A percentile compares a stretch with the other conserved stretches of the same genome.
These are phyloP conservation scores for Nycticryphes semicollaris DNA, from an alignment of 2,113 vertebrate species.

Conservation along the genomic window DNA sequence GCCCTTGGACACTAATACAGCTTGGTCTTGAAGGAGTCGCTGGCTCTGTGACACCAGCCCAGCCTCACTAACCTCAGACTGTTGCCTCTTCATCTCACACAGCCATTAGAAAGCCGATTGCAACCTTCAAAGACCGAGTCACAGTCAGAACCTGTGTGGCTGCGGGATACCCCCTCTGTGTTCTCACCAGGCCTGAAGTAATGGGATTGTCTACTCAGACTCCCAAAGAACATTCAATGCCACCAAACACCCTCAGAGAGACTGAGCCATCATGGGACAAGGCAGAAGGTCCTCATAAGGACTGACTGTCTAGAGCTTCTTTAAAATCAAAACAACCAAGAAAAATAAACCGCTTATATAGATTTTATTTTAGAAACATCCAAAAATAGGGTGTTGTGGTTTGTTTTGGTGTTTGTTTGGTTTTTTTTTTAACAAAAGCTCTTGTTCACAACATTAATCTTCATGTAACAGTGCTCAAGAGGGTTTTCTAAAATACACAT, in stretches of 20 bases:
- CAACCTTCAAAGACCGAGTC: not conserved
- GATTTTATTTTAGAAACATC: constrained; percentile 69
- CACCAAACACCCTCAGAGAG: accelerated
- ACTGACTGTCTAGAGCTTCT: no score
- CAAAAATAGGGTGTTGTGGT: constrained; percentile 48
- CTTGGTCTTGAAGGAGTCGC: accelerated
- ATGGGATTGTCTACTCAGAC: not conserved
- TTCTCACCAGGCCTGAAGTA: not conserved
- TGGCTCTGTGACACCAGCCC: not conserved
- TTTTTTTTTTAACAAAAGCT: constrained; percentile 39
- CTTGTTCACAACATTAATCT: not conserved
- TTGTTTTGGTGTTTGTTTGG: not conserved
- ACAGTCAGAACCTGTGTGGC: not conserved
- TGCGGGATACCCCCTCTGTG: not conserved
- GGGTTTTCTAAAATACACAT: not conserved
- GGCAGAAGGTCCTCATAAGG: not conserved
- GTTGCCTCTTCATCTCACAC: not conserved
- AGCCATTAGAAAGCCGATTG: not conserved
- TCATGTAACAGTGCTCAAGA: not conserved
- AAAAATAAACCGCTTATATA: not conserved
- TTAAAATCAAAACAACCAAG: not conserved
- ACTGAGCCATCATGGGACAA: accelerated
- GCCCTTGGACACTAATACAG: not conserved
- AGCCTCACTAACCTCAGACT: not conserved
- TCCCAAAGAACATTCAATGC: not conserved